phyloP scores from a whole-genome alignment of 2,797 vertebrate genomes.

The Paguma larvata region DNA sequence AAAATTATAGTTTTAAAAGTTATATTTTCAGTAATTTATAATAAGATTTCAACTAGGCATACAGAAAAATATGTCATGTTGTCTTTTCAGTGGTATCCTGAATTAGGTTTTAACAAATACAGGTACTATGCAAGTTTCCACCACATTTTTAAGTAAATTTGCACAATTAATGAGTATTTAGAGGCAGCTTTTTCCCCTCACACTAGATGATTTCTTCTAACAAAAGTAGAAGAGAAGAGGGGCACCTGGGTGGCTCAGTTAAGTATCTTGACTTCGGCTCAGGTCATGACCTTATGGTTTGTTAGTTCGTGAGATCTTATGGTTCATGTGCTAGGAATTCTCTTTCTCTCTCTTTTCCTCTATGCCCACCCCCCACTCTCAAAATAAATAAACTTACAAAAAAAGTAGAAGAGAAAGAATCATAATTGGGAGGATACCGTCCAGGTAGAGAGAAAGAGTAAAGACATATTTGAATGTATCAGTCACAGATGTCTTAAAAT shows the following conservation, averaged over 20 bases:
- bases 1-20: conserved; percentile 1
- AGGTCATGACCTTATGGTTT: no score
- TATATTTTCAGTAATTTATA: background rate
- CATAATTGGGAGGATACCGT: background rate
- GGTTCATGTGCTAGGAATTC: no score
- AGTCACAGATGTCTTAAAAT: background rate
- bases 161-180: background rate
- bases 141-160: background rate
- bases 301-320: no score
- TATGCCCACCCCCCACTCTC: no score
- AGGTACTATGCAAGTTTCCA: background rate
- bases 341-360: no score
- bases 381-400: no score
- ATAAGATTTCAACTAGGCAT: background rate
- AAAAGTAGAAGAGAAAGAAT: background rate
- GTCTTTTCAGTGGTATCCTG: background rate
- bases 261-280: no score
- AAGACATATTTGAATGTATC: background rate
- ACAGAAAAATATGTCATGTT: background rate
- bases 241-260: no score
- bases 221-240: background rate
- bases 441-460: background rate
- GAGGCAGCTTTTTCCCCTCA: background rate
- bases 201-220: background rate
- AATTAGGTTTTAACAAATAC: background rate